Evolutionary conservation across 2,888 invertebrate genomes (phyloP).

Genomic region (Hemistola chrysoprasaria): DNA sequence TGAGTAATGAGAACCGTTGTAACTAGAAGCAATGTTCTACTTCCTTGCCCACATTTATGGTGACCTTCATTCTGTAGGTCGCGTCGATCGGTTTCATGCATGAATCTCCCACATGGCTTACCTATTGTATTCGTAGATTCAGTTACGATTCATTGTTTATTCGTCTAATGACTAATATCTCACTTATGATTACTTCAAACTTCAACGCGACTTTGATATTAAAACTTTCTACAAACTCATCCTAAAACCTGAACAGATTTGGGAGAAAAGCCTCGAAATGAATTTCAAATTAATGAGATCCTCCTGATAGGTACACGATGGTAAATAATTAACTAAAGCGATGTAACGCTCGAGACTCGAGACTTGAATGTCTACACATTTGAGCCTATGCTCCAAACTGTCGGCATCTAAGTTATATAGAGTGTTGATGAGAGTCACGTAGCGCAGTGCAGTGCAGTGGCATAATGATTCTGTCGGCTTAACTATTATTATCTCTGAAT

Average conservation of each 20-base stretch:
- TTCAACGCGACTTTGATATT: too few relatives aligned
- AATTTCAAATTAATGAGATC: conserved; percentile 11
- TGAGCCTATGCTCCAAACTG: background rate
- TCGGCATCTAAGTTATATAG: conserved; percentile 5
- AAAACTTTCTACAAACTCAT: too few relatives aligned
- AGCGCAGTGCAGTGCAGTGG: background rate
- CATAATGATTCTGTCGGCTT: too few relatives aligned
- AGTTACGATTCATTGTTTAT: background rate
- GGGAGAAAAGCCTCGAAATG: conserved; percentile 4
- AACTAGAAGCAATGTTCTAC: background rate
- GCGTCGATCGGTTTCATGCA: conserved; percentile 5
- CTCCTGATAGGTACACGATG: conserved; percentile 6
- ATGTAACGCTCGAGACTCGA: conserved; percentile 2
- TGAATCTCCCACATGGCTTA: background rate
- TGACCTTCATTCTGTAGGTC: conserved; percentile 21
- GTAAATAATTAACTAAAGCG: conserved; percentile 13
- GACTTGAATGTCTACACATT: background rate
- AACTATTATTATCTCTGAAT: conserved; percentile 3
- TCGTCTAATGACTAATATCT: too few relatives aligned
- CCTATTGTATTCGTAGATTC: too few relatives aligned
- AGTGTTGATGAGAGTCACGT: conserved; percentile 1
- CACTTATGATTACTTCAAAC: too few relatives aligned
- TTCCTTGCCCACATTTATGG: conserved; percentile 10
- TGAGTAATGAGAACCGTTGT: background rate
- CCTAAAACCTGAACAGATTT: too few relatives aligned